Conservation (phyloP, 2,797 vertebrate genomes). For the Nannoperca obscura region DNA sequence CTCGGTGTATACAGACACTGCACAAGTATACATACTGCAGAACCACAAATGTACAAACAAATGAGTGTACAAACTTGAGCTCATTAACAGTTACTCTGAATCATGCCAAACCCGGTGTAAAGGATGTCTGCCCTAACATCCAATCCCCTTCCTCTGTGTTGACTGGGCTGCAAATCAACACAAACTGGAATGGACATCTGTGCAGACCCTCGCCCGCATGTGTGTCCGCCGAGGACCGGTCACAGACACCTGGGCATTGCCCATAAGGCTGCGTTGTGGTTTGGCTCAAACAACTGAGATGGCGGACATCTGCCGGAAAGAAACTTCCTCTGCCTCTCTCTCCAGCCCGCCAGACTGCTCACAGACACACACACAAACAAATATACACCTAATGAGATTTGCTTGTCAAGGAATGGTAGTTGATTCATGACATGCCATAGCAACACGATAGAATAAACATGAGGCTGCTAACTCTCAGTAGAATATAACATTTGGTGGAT, state of each 20-base stretch:
- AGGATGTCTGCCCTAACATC: conserved; percentile 2
- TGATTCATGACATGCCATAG: conserved; percentile 65
- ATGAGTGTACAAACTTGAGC: background rate
- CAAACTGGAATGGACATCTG: conserved; percentile 40
- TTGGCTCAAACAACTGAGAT: conserved; percentile 32
- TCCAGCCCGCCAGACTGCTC: conserved; percentile 30
- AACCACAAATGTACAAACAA: background rate
- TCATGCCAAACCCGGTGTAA: background rate
- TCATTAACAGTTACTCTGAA: conserved; percentile 24
- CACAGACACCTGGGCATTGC: conserved; percentile 46
- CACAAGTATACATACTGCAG: conserved; percentile 4
- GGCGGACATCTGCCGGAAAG: conserved; percentile 60
- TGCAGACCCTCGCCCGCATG: background rate
- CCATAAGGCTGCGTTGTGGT: conserved; percentile 32
- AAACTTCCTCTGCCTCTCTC: conserved; percentile 17
- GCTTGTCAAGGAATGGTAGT: conserved; percentile 53
- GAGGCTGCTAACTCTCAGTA: conserved; percentile 47
- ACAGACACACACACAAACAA: conserved; percentile 26
- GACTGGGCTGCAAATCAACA: conserved; percentile 22
- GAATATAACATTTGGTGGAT: conserved; percentile 50
- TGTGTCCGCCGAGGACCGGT: conserved; percentile 18
- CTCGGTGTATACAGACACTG: conserved; percentile 5
- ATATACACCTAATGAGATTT: conserved; percentile 69
- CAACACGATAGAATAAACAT: conserved; percentile 58
- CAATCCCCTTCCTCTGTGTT: background rate